Conservation (phyloP, 2,888 invertebrate genomes). For the Chymomyza amoena region DNA sequence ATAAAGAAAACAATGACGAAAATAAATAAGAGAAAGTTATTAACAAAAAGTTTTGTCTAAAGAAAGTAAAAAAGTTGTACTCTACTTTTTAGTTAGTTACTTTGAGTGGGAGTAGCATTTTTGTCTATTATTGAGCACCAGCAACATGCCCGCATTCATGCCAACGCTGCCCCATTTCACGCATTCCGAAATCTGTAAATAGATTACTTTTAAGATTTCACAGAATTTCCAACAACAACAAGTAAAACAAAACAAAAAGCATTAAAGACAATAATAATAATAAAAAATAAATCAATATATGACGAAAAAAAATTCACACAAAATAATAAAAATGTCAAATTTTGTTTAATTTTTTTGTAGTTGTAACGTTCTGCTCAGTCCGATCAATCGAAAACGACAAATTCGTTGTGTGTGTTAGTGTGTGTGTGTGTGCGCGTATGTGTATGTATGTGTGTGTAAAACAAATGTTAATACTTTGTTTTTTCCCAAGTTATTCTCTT, state of each 20-base stretch:
- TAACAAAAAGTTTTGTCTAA: not conserved
- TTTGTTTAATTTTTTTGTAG: slow-evolving; percentile 41
- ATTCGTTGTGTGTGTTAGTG: not conserved
- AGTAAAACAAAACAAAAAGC: not conserved
- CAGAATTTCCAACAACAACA: not conserved
- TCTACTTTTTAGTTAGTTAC: slow-evolving; percentile 34
- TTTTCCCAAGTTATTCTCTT: not conserved
- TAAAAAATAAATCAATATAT: not conserved
- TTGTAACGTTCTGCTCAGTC: not conserved
- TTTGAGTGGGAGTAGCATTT: slow-evolving; percentile 60
- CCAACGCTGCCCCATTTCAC: slow-evolving; percentile 86
- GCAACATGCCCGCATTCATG: slow-evolving; percentile 84
- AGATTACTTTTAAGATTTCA: slow-evolving; percentile 62
- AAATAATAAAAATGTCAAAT: slow-evolving; percentile 7
- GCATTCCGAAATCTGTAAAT: slow-evolving; percentile 85
- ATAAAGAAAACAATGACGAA: not conserved
- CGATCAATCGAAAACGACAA: not conserved
- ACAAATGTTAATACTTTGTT: not conserved
- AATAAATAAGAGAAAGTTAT: not conserved
- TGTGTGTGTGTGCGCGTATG: not conserved
- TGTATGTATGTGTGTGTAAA: slow-evolving; percentile 9
- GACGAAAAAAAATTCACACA: not conserved
- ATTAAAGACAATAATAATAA: not conserved
- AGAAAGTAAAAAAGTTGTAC: not conserved
- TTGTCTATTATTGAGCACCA: slow-evolving; percentile 81